Base-by-base conservation (phyloP, 2,113 vertebrate species). In the Crotalus helleri region DNA sequence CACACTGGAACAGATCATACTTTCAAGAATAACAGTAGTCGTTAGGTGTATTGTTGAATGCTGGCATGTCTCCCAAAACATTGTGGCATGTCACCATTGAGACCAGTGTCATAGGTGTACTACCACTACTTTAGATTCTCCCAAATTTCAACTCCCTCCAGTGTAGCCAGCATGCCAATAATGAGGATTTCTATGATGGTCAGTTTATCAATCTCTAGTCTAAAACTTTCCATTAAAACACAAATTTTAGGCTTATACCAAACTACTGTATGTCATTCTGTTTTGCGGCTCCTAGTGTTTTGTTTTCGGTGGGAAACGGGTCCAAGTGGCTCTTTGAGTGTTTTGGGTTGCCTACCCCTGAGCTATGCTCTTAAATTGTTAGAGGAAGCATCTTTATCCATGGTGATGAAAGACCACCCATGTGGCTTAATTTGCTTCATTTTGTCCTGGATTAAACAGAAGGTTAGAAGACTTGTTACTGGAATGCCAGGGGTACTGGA, bases 231-330 rank as follows among this genome's bases (percentile, higher is more conserved):
- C 17, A 44, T 81, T 81, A 44, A 81, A 81, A 44, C 33, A 19
- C 69, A 81, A 17, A 39, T 91, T 81, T 33, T 33, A 55, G 17
- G 61, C n/a, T 12, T 55, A 51, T 51, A 44, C 29, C 33, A 54
- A 21, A 46, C 15, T 57, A 64, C 26, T 64, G 13, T 29, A 11
- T 44, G 2, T 81, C 6, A 93, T 94, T 94, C 21, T 95, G 89
- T 39, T 39, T 39, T 39, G 39, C 39, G 39, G 39, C 39, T 39
- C 39, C 39, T 39, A 39, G 39, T 39, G 39, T 39, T 39, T 39
- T 39, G 39, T 39, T 39, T 39, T 39, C 39, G 39, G 39, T 39
- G 2, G 39, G 39, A 39, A 39, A 39, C 39, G 39, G 39, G 39
- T 39, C 39, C 39, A 39, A 39, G 39, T 39, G 39, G 39, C 39